phyloP scores from a whole-genome alignment of 2,113 vertebrate species.

The Oncorhynchus gorbuscha region DNA sequence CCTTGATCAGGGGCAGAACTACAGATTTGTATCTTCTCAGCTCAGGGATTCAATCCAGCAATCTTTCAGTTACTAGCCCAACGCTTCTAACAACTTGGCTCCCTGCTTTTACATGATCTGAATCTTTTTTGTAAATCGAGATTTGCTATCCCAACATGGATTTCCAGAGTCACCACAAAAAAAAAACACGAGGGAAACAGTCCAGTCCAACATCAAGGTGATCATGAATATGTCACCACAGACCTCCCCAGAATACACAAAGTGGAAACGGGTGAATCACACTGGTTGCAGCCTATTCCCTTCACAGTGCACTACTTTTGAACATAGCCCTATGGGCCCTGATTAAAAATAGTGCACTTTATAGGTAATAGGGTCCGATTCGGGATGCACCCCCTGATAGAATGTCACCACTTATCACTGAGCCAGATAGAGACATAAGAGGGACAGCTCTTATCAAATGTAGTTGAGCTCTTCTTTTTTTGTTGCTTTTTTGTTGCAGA shows the following conservation, averaged over 20 bases:
- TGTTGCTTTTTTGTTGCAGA: not conserved
- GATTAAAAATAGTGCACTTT: no score
- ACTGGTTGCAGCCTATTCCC: no score
- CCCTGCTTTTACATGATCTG: no score
- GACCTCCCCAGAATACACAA: not conserved
- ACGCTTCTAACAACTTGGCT: no score
- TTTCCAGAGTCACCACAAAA: not conserved
- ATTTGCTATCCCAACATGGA: not conserved
- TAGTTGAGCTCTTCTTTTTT: not conserved
- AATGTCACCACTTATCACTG: not conserved
- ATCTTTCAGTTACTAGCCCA: no score
- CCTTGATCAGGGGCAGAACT: no score
- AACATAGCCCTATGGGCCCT: no score
- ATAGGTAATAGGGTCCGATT: no score
- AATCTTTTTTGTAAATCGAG: no score
- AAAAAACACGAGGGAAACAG: not conserved
- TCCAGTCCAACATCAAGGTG: not conserved
- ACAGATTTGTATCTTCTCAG: no score
- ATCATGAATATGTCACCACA: not conserved
- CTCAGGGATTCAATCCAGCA: no score
- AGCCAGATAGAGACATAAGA: not conserved
- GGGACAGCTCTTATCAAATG: not conserved
- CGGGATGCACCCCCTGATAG: not conserved
- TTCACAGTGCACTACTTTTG: no score
- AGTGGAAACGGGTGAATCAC: not conserved